phyloP scores from a whole-genome alignment of 2,888 invertebrate genomes.

The Meteorus colon region DNA sequence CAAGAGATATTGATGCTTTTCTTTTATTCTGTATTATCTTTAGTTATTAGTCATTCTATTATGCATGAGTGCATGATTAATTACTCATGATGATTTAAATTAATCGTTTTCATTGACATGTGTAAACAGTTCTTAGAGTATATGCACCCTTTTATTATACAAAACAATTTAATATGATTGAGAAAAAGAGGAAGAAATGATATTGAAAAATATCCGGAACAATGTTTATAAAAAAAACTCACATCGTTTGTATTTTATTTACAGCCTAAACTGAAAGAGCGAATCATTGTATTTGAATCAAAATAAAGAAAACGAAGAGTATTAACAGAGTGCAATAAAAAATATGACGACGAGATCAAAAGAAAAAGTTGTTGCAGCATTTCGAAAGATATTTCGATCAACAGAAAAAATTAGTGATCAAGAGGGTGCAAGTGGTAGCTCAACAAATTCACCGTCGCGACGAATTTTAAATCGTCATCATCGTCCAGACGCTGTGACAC shows the following conservation, averaged over 20 bases:
- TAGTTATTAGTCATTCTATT: not conserved
- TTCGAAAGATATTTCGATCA: slow-evolving; percentile 85
- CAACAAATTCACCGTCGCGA: slow-evolving; percentile 78
- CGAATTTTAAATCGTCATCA: slow-evolving; percentile 72
- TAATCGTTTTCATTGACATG: slow-evolving; percentile 18
- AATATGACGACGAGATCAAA: slow-evolving; percentile 85
- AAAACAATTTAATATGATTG: not conserved
- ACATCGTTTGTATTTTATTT: slow-evolving; percentile 9
- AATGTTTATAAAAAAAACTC: slow-evolving; percentile 8
- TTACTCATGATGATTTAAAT: slow-evolving; percentile 10
- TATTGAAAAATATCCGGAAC: slow-evolving; percentile 12
- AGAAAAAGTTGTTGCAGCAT: slow-evolving; percentile 87
- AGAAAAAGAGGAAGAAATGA: not conserved
- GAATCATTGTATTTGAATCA: slow-evolving; percentile 13
- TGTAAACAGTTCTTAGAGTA: not conserved
- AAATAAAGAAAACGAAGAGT: slow-evolving; percentile 5
- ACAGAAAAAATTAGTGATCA: slow-evolving; percentile 81
- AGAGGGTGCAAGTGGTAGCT: slow-evolving; percentile 74
- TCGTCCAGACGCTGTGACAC: slow-evolving; percentile 68
- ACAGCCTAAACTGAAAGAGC: slow-evolving; percentile 32
- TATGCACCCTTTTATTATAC: not conserved
- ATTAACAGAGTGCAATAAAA: not conserved
- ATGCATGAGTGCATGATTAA: not conserved
- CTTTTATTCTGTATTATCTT: not conserved
- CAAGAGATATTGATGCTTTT: slow-evolving; percentile 7